Evolutionary conservation across 2,797 vertebrate genomes (phyloP).

Genomic region (Dipus sagitta): DNA sequence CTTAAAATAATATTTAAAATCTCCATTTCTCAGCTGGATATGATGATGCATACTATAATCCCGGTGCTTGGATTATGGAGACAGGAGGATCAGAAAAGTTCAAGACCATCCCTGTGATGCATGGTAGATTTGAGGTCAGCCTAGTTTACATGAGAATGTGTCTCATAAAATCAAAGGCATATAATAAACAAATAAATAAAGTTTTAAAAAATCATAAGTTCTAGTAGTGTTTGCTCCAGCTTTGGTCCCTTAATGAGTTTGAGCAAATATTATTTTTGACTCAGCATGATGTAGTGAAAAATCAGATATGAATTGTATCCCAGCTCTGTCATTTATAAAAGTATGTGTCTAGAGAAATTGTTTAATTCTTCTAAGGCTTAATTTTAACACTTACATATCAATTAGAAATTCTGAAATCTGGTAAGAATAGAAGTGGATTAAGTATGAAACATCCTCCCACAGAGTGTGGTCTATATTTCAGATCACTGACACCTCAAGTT

Average conservation of each 20-base stretch:
- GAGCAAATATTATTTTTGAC: not conserved
- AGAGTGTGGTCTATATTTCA: too few species aligned
- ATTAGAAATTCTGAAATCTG: constrained; percentile 29
- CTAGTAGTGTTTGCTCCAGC: not conserved
- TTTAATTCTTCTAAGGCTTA: constrained; percentile 20
- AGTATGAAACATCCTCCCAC: not conserved
- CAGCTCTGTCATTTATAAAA: not conserved
- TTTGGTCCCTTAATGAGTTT: not conserved
- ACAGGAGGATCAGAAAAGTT: not conserved
- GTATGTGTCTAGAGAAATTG: not conserved
- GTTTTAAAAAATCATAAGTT: not conserved
- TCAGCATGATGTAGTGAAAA: not conserved
- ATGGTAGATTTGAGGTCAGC: not conserved
- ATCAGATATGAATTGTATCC: not conserved
- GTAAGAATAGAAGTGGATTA: not conserved
- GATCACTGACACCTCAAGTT: not conserved
- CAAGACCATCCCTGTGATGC: not conserved
- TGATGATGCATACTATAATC: not conserved
- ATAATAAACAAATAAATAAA: not conserved
- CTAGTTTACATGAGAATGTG: not conserved
- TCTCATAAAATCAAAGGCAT: not conserved
- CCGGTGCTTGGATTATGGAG: not conserved
- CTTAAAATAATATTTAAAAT: not conserved
- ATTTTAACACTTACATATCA: constrained; percentile 1
- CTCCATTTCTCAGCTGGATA: not conserved